Base-by-base conservation (phyloP, 2,113 vertebrate species). In the Cepphus grylle region DNA sequence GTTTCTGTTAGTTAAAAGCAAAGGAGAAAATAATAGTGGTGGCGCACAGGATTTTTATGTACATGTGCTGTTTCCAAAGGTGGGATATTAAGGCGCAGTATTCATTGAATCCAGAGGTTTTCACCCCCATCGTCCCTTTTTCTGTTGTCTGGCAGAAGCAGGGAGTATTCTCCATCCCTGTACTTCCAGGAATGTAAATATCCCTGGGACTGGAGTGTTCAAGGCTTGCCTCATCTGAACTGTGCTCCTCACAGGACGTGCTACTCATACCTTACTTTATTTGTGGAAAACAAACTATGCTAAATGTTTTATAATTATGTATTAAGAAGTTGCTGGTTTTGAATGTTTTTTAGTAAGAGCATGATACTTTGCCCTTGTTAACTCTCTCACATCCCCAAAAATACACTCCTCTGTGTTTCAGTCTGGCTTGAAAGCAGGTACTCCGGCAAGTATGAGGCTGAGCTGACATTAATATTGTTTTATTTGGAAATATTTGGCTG, bases 361-460 rank as follows among this genome's bases (percentile, higher is more conserved):
- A 1, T 34, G 26, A 11, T 65, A 26, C 8, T 87, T 89, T 27
- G 6, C 53, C 27, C 26, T 43, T 81, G 12, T 49, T 49, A 62
- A 40, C 16, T 71, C 15, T 27, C 6, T 5, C 42, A 14, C 3
- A 5, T 17, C 12, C n/a, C n/a, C 2, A 8, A 32, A 85, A 40
- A 43, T 30, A 0, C 16, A 6, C 7, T 69, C 26, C 13, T 52
- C 27, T 1, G 14, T 79, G 14, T 79, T 79, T 79, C 45, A 25
- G 13, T n/a, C 61, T 83, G 78, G 5, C n/a, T 62, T 58, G 66
- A 65, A 71, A 71, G 32, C 9, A 1, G 5, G 2, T 19, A n/a
- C 21, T 40, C 30, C 32, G 22, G 15, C 10, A 23, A 27, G 38
- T 12, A 42, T 0, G 0, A 50, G 50, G 6, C 45, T 7, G 2